These are phyloP conservation scores for Temnothorax longispinosus DNA, from an alignment of 1,140 invertebrate genomes.

Conservation along the genomic window DNA sequence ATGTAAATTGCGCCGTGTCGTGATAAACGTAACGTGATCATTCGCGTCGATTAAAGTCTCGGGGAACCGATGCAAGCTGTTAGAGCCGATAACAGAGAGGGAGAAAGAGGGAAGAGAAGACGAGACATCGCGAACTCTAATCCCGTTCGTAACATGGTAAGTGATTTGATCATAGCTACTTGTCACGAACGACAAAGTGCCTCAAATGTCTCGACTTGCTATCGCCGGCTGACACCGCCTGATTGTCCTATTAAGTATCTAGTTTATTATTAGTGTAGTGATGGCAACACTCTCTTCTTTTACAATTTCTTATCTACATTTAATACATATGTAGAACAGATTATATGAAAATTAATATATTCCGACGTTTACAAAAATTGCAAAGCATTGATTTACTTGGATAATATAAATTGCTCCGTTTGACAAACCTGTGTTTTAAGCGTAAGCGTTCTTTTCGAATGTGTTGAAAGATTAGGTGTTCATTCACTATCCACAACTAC, in stretches of 20 bases:
- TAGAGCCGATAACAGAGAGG: not conserved
- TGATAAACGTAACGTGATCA: constrained; percentile 34
- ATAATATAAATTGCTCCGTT: not conserved
- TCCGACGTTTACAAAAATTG: not conserved
- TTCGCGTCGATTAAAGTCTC: constrained; percentile 35
- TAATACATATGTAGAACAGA: not conserved
- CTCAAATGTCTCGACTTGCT: constrained; percentile 13
- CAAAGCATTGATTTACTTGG: not conserved
- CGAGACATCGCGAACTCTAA: constrained; percentile 20
- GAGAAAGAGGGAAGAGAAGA: not conserved
- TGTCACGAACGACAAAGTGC: constrained; percentile 35
- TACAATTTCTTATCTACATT: not conserved
- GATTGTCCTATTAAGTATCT: constrained; percentile 8
- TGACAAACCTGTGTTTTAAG: not conserved
- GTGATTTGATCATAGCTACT: constrained; percentile 37
- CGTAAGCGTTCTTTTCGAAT: not conserved
- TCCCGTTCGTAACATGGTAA: constrained; percentile 10
- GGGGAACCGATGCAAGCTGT: not conserved
- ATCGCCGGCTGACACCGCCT: constrained; percentile 26
- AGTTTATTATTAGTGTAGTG: not conserved
- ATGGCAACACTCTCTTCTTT: not conserved
- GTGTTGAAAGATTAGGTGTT: not conserved
- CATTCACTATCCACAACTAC: not conserved
- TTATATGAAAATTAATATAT: not conserved
- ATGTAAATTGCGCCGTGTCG: constrained; percentile 19